Evolutionary conservation across 1,140 invertebrate species (phyloP), one percentile per base, ranked within the genome.

Genomic region (Triops cancriformis): DNA sequence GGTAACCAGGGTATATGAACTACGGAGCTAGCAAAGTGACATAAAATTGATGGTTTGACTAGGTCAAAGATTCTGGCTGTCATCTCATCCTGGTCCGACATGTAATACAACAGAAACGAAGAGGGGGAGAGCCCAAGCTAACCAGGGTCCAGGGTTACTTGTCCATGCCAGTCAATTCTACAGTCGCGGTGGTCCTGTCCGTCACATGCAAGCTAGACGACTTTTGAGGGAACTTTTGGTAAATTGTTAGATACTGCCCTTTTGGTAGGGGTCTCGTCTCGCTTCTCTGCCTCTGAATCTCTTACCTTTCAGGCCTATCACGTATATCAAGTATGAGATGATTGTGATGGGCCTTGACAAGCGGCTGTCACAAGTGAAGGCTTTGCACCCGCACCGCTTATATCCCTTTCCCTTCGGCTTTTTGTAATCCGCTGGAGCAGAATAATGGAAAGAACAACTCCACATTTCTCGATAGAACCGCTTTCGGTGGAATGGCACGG

Each of bases 311-410:
- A 64, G 51, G 51, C 51, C 51, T 64, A 64, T 64, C 51, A 64
- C 51, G 51, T 18, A 64, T 64, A 64, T 64, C 51, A 64, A 64
- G 51, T 18, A 18, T 64, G 3, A 23, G 51, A 64, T 64, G 51
- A 64, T 64, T 64, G 51, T 64, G 51, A 64, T 64, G 51, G 51
- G 51, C 51, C 51, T 64, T 64, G 51, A 64, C 51, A 64, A 64
- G 18, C 51, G 51, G 51, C 51, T 64, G 51, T 64, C 51, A 64
- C 51, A 64, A 64, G 51, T 23, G 51, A 64, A 64, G 14, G 51
- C 51, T 64, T 64, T 64, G 51, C 51, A 64, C 51, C 51, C 51
- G 51, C 51, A 64, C 51, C 51, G 51, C 51, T 64, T 23, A 23
- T 64, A 64, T 64, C 51, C 51, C 14, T 64, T 64, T 14, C 51